These are phyloP conservation scores for Mnemiopsis leidyi DNA, from an alignment of 37 sponge, comb jelly and placozoan genomes.

Conservation along the genomic window DNA sequence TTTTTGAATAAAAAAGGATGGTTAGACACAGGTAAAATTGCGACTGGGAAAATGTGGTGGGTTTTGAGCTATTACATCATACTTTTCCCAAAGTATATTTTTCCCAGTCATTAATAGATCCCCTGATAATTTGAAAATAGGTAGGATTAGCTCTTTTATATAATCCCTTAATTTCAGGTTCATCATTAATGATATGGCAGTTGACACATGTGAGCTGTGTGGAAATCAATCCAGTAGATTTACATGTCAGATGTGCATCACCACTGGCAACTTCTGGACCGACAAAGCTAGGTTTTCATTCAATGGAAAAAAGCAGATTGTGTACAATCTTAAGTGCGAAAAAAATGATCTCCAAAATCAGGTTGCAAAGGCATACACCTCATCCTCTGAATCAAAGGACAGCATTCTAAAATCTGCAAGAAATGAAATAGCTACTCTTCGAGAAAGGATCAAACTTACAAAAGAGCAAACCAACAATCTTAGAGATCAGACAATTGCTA, in stretches of 20 bases:
- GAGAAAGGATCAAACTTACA: neutral
- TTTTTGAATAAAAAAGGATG: too few species aligned
- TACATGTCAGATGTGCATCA: conserved; percentile 60
- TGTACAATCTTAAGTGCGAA: conserved; percentile 7
- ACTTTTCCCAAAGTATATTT: too few species aligned
- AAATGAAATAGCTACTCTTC: neutral
- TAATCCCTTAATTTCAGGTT: too few species aligned
- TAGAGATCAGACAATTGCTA: neutral
- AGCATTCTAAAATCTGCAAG: conserved; percentile 7
- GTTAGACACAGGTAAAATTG: too few species aligned
- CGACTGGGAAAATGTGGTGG: too few species aligned
- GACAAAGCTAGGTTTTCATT: conserved; percentile 61
- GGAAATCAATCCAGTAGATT: conserved; percentile 10
- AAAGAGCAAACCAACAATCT: neutral
- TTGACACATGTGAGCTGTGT: conserved; percentile 29
- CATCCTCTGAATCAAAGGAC: conserved; percentile 12
- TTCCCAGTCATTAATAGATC: too few species aligned
- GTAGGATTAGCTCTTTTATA: too few species aligned
- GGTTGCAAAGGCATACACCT: neutral
- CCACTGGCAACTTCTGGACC: conserved; percentile 43
- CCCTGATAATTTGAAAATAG: too few species aligned
- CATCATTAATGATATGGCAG: too few species aligned
- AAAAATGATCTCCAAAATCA: conserved; percentile 14
- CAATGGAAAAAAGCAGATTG: conserved; percentile 59
- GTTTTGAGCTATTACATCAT: too few species aligned